Evolutionary conservation across 2,888 invertebrate genomes (phyloP).

Genomic region (Rhodophaea formosa): DNA sequence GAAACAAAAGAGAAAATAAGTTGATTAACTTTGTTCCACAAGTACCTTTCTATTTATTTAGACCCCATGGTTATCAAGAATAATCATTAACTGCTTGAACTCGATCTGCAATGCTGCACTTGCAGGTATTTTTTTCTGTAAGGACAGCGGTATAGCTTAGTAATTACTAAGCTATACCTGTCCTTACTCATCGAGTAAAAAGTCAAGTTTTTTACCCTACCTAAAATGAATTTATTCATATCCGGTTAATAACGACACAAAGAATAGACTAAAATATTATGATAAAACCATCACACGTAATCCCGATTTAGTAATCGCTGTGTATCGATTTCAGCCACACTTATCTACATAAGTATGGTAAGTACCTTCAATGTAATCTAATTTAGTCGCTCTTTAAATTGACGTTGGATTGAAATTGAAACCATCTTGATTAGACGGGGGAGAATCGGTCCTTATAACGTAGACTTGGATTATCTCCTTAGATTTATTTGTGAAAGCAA

Average conservation of each 20-base stretch:
- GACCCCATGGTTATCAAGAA: too few species aligned
- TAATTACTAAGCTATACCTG: too few species aligned
- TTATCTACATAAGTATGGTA: conserved; percentile 12
- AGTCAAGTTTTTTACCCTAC: too few species aligned
- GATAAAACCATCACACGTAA: background rate
- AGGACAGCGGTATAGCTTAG: too few species aligned
- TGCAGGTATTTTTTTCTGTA: too few species aligned
- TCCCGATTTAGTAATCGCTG: background rate
- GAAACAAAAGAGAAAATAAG: conserved; percentile 2
- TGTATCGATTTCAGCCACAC: conserved; percentile 7
- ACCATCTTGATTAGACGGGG: background rate
- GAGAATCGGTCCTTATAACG: background rate
- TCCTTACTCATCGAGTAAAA: too few species aligned
- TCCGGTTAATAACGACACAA: background rate
- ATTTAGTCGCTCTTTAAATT: background rate
- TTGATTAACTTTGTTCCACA: too few species aligned
- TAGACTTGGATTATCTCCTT: too few species aligned
- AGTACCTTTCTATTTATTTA: too few species aligned
- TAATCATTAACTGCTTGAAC: too few species aligned
- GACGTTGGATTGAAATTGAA: background rate
- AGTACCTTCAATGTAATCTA: background rate
- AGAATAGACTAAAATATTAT: background rate
- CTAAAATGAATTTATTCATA: background rate
- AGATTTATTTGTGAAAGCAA: too few species aligned
- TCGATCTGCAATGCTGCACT: too few species aligned